Evolutionary conservation across 2,113 vertebrate genomes (phyloP).

Genomic region (Bos indicus): DNA sequence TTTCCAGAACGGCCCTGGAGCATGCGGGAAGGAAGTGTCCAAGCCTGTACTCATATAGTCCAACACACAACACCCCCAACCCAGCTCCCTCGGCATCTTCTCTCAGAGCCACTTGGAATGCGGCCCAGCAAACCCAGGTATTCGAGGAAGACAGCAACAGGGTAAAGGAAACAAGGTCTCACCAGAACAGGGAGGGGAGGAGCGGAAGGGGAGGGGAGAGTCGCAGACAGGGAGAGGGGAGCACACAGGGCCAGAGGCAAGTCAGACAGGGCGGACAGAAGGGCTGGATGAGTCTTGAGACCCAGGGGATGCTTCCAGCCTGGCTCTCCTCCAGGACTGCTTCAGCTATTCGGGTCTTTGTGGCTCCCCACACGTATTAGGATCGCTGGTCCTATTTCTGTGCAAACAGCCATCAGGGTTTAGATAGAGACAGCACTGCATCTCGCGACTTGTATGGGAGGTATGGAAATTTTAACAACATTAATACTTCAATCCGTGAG

Average conservation of each 20-base stretch:
- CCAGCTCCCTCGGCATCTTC: not conserved
- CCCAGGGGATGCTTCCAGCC: not conserved
- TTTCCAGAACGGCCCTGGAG: not conserved
- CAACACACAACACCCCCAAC: not conserved
- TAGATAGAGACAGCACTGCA: not conserved
- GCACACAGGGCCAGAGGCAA: not conserved
- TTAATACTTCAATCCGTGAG: not conserved
- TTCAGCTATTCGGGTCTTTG: not conserved
- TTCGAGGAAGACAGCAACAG: not conserved
- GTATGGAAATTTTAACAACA: not conserved
- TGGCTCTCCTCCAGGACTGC: not conserved
- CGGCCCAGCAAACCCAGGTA: not conserved
- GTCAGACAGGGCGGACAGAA: not conserved
- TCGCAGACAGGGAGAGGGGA: fast-evolving
- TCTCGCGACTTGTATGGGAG: not conserved
- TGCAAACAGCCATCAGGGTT: not conserved
- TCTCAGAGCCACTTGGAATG: not conserved
- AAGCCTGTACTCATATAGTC: not conserved
- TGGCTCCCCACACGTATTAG: not conserved
- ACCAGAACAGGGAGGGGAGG: not conserved
- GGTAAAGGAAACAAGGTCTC: not conserved
- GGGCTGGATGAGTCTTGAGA: not conserved
- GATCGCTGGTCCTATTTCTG: not conserved
- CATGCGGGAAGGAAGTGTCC: not conserved
- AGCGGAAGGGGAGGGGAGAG: not conserved